Conservation (phyloP, 2,113 vertebrate species). For the Eidolon helvum region DNA sequence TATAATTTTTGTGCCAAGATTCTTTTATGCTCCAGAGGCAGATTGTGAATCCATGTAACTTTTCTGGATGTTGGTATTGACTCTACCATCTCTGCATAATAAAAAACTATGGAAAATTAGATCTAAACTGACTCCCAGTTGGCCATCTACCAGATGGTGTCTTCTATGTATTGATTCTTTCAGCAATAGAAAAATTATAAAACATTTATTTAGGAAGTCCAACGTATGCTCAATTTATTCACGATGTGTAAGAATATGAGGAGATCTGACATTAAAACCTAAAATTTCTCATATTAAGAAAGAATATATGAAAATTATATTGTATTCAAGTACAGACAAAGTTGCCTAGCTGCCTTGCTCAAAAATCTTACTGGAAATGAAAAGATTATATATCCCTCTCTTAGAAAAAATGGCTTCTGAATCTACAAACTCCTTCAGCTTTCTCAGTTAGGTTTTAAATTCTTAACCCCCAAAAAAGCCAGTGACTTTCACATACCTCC, state of each 20-base stretch:
- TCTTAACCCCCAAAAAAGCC: neutral
- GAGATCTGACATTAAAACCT: neutral
- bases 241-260: neutral
- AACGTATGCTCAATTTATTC: neutral
- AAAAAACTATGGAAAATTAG: constrained; percentile 13
- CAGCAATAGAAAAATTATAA: constrained; percentile 28
- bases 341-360: neutral
- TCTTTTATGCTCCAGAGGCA: neutral
- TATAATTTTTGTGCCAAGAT: neutral
- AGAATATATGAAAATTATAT: neutral
- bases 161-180: constrained; percentile 11
- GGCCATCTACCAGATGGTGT: neutral
- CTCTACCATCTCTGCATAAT: neutral
- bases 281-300: neutral
- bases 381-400: neutral
- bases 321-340: neutral
- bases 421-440: neutral
- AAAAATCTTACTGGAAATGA: neutral
- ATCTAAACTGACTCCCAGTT: neutral
- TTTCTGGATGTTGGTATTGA: neutral
- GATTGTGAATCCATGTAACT: neutral
- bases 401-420: neutral
- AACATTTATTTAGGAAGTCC: constrained; percentile 34
- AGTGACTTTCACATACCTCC: neutral
- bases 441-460: neutral